Evolutionary conservation across 2,888 invertebrate species (phyloP), one percentile per base, ranked within the genome.

Genomic region (Aphrophora alni): DNA sequence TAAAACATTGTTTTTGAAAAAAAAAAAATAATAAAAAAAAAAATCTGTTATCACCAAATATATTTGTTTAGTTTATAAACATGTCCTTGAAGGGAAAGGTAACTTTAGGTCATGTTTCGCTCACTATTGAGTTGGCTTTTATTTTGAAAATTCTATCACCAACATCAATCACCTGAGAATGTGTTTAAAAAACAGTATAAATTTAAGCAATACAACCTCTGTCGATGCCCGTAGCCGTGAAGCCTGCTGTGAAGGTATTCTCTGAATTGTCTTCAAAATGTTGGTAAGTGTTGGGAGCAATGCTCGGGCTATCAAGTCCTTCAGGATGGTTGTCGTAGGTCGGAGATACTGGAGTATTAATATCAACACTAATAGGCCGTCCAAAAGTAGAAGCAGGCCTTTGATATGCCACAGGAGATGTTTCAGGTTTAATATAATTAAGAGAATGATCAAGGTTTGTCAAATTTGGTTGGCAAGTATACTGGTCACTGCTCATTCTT

Each of bases 291-390:
- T 27, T 51, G 17, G 81, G 81, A 0, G 81, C 75, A 10, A 83
- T 51, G 3, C 75, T 82, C 4, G 84, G 84, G 21, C 83, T 83
- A 77, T 84, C 84, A 0, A 84, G 75, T 1, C 82, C 78, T 38
- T 84, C 84, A 10, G 82, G 81, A 72, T 83, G 82, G 79, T 82
- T 83, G 44, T 84, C 84, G 73, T 84, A 84, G 71, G 81, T 83
- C 14, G 83, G 82, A 8, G 83, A 82, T 27, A 79, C 78, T 10
- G 84, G 82, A 24, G 82, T 83, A 38, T 76, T 83, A 7, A 82
- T 77, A 38, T 81, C 82, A n/a, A 83, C 33, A 33, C 79, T 82
- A 4, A 81, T 69, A 4, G 81, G 82, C 25, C 79, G 78, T n/a
- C 75, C 69, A 51, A 59, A 75, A 17, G 71, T 33, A 72, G 77